Base-by-base conservation (phyloP, 2,113 vertebrate genomes). In the Lasiurus borealis region DNA sequence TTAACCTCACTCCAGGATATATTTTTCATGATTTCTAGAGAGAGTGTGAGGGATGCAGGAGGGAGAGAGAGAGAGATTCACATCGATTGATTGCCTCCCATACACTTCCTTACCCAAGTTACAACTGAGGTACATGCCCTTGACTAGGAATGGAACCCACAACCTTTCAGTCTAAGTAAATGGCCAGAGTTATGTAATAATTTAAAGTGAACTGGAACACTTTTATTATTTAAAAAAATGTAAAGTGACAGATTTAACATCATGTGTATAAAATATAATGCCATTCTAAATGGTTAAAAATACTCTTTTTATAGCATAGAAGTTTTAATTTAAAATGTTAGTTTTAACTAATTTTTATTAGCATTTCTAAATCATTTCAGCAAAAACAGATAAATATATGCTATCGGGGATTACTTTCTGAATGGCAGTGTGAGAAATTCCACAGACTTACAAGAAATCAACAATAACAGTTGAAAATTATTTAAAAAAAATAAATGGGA, bases 141-240 rank as follows among this genome's bases (percentile, higher is more conserved):
- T 62, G 59, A 62, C 25, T 27, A 27, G 59, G 23, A 62, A 62
- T 62, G 59, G 59, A 62, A 62, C 25, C 59, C 23, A 27, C 23
- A 62, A 27, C 25, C 59, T 11, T 62, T 27, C 25, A 62, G 59
- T 27, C 23, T 62, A 23, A 62, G 59, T 10, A 11, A 59, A 11
- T 62, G 25, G 23, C 9, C 9, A 27, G n/a, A n/a, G 59, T 3
- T 3, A 19, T 88, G 0, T 69, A 66, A 19, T 64, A 1, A 71
- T 96, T 94, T 84, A 93, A 84, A 93, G 40, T 77, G 73, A 88
- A 48, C 3, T 66, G 57, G 14, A 40, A 88, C 19, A 69, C 40
- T 80, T 94, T n/a, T 90, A 50, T 91, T 78, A 88, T 82, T n/a
- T 85, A 85, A 90, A 87, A 10, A 73, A 81, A 73, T n/a, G 13